Percentiles rank a stretch among this genome's conserved stretches.
phyloP scores from a whole-genome alignment of 2,888 invertebrate species.

The Cerastis leucographa region DNA sequence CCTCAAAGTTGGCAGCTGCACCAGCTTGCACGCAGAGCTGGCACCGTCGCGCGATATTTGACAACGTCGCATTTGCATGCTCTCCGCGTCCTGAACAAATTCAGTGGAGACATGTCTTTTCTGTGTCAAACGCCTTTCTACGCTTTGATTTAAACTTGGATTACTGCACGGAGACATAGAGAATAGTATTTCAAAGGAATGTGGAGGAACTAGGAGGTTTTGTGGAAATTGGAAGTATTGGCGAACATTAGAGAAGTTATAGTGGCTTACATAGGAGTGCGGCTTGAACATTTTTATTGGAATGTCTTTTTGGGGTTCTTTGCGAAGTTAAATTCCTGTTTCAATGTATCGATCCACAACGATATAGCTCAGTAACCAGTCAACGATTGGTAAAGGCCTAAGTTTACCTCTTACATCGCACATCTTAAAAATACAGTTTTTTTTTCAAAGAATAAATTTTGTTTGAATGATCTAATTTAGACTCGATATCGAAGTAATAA shows the following conservation, averaged over 20 bases:
- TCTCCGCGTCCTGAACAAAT: constrained; percentile 40
- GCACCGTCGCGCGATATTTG: constrained; percentile 57
- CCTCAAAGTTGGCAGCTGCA: constrained; percentile 41
- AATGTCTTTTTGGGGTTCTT: neutral
- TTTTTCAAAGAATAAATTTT: neutral
- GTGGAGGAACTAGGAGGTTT: neutral
- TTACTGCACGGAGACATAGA: constrained; percentile 34
- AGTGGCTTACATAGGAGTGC: neutral
- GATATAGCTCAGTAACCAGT: neutral
- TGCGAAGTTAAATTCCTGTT: neutral
- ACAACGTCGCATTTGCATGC: constrained; percentile 59
- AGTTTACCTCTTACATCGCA: neutral
- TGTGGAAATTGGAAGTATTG: constrained; percentile 12
- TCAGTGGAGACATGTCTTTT: constrained; percentile 56
- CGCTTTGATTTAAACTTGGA: constrained; percentile 58
- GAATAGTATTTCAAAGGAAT: neutral
- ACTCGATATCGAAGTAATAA: neutral
- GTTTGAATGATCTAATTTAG: neutral
- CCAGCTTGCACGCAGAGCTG: constrained; percentile 22
- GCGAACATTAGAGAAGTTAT: neutral
- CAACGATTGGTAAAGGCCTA: neutral
- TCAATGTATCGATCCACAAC: neutral
- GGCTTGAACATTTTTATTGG: neutral
- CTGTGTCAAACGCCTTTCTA: constrained; percentile 50
- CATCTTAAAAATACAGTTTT: too few species aligned